phyloP scores from a whole-genome alignment of 1,140 invertebrate genomes.

The Ectropis grisescens region DNA sequence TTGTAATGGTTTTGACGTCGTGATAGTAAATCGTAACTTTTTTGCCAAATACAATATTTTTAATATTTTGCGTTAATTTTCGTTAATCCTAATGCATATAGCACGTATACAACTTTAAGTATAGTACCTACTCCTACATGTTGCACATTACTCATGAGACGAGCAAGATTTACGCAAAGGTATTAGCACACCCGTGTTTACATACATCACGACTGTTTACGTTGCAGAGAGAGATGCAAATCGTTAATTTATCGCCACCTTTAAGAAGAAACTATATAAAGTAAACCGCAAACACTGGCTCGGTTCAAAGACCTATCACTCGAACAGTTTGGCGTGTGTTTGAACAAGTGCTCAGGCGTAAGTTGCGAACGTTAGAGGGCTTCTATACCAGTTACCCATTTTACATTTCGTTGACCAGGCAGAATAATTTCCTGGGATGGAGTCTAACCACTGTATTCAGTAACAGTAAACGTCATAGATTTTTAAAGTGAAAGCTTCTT shows the following conservation, averaged over 20 bases:
- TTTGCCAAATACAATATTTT: too few relatives aligned
- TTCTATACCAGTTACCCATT: constrained; percentile 13
- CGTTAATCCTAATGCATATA: too few relatives aligned
- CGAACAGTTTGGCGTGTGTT: constrained; percentile 51
- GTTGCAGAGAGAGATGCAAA: constrained; percentile 50
- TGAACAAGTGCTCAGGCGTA: constrained; percentile 49
- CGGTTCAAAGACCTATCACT: constrained; percentile 64
- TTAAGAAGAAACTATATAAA: constrained; percentile 60
- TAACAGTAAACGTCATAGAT: too few relatives aligned
- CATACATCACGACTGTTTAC: constrained; percentile 48
- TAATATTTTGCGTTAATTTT: too few relatives aligned
- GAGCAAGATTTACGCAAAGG: constrained; percentile 12
- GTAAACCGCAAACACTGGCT: constrained; percentile 50
- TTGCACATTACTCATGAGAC: background rate
- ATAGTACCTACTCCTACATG: background rate
- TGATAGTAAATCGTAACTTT: too few relatives aligned
- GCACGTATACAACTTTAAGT: too few relatives aligned
- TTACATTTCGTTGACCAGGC: background rate
- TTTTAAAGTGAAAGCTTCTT: too few relatives aligned
- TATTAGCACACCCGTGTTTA: constrained; percentile 43
- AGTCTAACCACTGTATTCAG: too few relatives aligned
- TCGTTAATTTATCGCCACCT: constrained; percentile 63
- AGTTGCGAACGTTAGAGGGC: constrained; percentile 33
- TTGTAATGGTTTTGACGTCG: too few relatives aligned
- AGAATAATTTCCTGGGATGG: background rate